Percentiles rank a stretch among this genome's conserved stretches.
Evolutionary conservation across 2,797 vertebrate genomes (phyloP).

Genomic region (Sebastes vulpes): DNA sequence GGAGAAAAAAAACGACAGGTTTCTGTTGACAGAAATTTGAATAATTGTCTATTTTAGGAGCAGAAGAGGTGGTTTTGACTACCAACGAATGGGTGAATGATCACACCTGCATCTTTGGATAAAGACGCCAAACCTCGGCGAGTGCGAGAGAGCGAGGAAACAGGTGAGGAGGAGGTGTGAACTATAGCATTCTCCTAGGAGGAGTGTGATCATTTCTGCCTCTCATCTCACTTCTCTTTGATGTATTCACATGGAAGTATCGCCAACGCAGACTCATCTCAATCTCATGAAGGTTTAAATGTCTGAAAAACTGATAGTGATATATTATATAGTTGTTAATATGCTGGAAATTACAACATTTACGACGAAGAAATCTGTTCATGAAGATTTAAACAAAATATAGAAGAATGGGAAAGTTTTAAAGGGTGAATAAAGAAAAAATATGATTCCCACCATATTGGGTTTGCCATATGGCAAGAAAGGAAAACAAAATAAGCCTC

Average conservation of each 20-base stretch:
- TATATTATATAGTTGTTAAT: background rate
- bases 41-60: constrained; percentile 57
- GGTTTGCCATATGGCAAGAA: background rate
- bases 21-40: constrained; percentile 43
- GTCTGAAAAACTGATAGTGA: constrained; percentile 13
- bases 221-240: constrained; percentile 76
- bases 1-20: constrained; percentile 12
- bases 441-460: background rate
- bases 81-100: constrained; percentile 59
- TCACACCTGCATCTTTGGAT: constrained; percentile 71
- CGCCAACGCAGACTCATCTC: constrained; percentile 9
- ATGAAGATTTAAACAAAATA: background rate
- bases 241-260: constrained; percentile 65
- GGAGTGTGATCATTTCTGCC: constrained; percentile 73
- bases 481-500: constrained; percentile 5
- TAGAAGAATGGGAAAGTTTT: background rate
- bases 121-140: constrained; percentile 31
- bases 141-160: constrained; percentile 42
- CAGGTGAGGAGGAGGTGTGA: constrained; percentile 72
- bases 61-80: constrained; percentile 47
- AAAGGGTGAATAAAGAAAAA: background rate
- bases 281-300: constrained; percentile 8
- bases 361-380: background rate
- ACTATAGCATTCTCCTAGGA: constrained; percentile 60
- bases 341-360: background rate